phyloP scores from a whole-genome alignment of 2,797 vertebrate genomes.

The Lepus townsendii region DNA sequence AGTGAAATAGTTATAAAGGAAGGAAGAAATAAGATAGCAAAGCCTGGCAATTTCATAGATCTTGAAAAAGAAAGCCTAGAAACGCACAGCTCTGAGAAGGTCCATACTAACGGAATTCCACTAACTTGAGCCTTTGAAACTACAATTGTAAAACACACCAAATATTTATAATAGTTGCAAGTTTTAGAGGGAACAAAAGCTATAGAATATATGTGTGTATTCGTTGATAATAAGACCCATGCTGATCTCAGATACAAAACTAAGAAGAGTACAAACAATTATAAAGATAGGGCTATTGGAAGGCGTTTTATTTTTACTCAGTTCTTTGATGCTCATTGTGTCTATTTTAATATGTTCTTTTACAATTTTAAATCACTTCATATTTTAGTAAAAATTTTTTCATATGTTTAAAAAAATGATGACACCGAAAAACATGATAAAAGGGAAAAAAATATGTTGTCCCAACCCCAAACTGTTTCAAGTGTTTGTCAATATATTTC shows the following conservation, averaged over 20 bases:
- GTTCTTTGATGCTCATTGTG: not conserved
- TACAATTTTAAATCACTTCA: not conserved
- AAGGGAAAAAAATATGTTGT: not conserved
- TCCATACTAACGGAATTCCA: not conserved
- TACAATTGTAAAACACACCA: not conserved
- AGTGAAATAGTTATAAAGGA: not conserved
- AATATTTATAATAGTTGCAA: not conserved
- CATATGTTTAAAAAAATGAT: not conserved
- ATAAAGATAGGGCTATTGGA: not conserved
- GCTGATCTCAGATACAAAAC: not conserved
- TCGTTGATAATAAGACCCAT: not conserved
- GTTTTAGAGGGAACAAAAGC: not conserved
- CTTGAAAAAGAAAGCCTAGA: not conserved
- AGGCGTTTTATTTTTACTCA: not conserved
- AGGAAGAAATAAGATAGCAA: not conserved
- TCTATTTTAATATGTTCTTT: constrained; percentile 4
- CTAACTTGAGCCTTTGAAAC: not conserved
- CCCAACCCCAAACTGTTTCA: not conserved
- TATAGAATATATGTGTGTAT: not conserved
- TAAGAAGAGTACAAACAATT: not conserved
- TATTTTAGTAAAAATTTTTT: constrained; percentile 16
- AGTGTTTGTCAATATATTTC: not conserved
- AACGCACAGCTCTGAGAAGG: not conserved
- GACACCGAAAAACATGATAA: not conserved
- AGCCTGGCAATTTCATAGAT: not conserved